Evolutionary conservation across 2,113 vertebrate genomes (phyloP), one percentile per base, ranked within the genome.

Genomic region (Tachysurus vachellii): DNA sequence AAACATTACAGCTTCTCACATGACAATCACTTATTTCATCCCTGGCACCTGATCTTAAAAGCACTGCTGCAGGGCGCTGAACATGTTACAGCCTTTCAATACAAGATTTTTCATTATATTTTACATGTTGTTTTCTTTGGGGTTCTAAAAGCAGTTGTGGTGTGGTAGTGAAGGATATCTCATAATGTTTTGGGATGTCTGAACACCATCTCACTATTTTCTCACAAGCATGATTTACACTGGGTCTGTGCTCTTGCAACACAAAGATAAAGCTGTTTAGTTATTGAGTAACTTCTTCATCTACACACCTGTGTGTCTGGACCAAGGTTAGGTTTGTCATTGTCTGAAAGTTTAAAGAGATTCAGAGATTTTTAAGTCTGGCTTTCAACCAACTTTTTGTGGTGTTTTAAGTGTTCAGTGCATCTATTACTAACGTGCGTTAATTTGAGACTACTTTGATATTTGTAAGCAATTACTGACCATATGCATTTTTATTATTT

Each of bases 261-360:
- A 53, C 54, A 66, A 53, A 56, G 13, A 8, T 62, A 47, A 66
- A 80, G 57, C 80, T 80, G 26, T 54, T 84, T 44, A 80, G 83
- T 84, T 86, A 89, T 86, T 86, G 9, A 89, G 14, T 59, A 11
- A 13, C 14, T 79, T 23, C 36, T 86, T 68, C 61, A 21, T 86
- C 61, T 61, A 11, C 21, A 17, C 59, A 79, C 62, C 56, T 76
- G n/a, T 71, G 53, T 81, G 17, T 75, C 59, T 66, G 84, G 19
- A 19, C 59, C 44, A 61, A 64, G 59, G n/a, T 53, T 61, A 66
- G 28, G 36, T 28, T 76, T 79, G 57, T 68, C 36, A 5, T 6
- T 84, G 44, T 42, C 19, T 64, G n/a, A 66, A 79, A 28, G 21
- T 16, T 23, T 77, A 85, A 31, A 42, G 56, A n/a, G 70, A 17